phyloP scores from a whole-genome alignment of 2,113 vertebrate genomes.

The Tenebrosternarchus preto region DNA sequence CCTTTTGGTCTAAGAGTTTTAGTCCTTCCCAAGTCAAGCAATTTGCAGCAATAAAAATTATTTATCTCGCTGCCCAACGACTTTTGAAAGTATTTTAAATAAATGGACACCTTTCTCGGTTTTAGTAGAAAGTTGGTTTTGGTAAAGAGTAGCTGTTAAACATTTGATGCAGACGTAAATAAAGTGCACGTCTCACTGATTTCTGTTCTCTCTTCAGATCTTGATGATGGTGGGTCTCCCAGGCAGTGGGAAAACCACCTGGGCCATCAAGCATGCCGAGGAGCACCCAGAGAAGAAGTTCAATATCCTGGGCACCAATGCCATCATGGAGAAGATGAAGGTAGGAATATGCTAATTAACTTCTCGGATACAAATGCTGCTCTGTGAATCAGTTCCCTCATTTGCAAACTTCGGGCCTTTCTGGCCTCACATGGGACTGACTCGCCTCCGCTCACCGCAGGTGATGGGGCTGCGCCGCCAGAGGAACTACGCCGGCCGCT shows the following conservation, averaged over 20 bases:
- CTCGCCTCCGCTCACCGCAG: slow-evolving; percentile 41
- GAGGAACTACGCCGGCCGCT: slow-evolving; percentile 83
- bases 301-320: slow-evolving; percentile 84
- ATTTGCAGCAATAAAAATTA: neutral
- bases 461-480: slow-evolving; percentile 84
- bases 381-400: too few relatives aligned
- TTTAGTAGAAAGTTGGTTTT: too few relatives aligned
- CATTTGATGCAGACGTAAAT: too few relatives aligned
- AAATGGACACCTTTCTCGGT: too few relatives aligned
- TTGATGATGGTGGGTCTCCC: slow-evolving; percentile 86
- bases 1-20: too few relatives aligned
- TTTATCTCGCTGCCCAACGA: too few relatives aligned
- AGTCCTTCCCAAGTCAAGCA: neutral
- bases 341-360: slow-evolving; percentile 51
- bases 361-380: neutral
- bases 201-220: slow-evolving; percentile 65
- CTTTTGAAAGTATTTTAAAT: too few relatives aligned
- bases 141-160: neutral
- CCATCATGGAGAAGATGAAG: slow-evolving; percentile 88
- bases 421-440: too few relatives aligned
- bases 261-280: slow-evolving; percentile 77
- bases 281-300: slow-evolving; percentile 81
- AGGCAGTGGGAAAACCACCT: slow-evolving; percentile 81
- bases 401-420: too few relatives aligned
- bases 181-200: too few relatives aligned